Evolutionary conservation across 64 coral and sea anemone species (phyloP).

Genomic region (Exaiptasia diaphana): DNA sequence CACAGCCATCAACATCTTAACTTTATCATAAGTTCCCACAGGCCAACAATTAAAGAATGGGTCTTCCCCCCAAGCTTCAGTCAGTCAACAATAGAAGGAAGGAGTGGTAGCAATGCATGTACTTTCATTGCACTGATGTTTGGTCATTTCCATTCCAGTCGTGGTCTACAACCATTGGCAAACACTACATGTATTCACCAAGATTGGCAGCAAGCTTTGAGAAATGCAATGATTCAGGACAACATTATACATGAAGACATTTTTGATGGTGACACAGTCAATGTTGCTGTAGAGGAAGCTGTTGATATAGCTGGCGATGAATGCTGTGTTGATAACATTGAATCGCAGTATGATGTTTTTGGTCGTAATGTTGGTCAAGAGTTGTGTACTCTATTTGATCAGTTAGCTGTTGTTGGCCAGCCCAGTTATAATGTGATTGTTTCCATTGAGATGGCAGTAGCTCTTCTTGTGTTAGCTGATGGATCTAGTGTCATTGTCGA

Average conservation of each 20-base stretch:
- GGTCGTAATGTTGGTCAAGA: neutral
- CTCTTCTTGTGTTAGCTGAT: neutral
- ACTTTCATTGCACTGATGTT: conserved; percentile 23
- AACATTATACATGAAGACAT: conserved; percentile 56
- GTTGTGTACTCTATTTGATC: neutral
- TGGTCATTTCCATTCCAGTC: neutral
- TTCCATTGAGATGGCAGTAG: neutral
- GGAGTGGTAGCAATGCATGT: conserved; percentile 32
- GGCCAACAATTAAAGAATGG: neutral
- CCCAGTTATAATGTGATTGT: conserved; percentile 14
- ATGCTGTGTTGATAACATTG: conserved; percentile 1
- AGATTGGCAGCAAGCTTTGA: neutral
- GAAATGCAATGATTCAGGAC: neutral
- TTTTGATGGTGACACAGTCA: conserved; percentile 21
- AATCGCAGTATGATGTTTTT: conserved; percentile 5
- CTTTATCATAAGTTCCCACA: neutral
- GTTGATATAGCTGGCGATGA: conserved; percentile 30
- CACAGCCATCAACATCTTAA: neutral
- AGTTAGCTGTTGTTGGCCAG: neutral
- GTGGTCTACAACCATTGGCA: neutral
- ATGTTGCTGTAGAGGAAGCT: conserved; percentile 33
- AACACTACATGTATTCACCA: neutral
- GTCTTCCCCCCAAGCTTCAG: neutral
- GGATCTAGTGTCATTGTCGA: conserved; percentile 9
- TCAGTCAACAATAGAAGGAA: neutral